phyloP scores from a whole-genome alignment of 2,797 vertebrate genomes.

The Epinephelus awoara region DNA sequence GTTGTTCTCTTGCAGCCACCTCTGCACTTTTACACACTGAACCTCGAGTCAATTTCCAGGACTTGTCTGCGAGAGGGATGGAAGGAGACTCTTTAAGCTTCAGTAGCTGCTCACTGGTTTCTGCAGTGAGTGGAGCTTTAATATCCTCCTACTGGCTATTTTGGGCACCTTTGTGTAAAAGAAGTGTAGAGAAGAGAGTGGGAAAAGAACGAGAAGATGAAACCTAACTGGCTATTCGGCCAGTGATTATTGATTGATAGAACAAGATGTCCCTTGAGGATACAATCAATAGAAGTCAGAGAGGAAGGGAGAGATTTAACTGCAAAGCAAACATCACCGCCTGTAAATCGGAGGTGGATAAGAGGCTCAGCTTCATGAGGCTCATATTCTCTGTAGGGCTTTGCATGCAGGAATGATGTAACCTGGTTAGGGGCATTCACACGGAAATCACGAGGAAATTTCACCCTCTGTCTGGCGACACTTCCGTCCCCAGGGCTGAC shows the following conservation, averaged over 20 bases:
- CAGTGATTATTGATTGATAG: slow-evolving; percentile 40
- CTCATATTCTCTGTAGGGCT: background rate
- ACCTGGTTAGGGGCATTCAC: slow-evolving; percentile 16
- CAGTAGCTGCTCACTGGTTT: slow-evolving; percentile 38
- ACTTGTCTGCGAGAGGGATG: slow-evolving; percentile 23
- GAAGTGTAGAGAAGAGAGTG: slow-evolving; percentile 5
- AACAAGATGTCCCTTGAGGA: slow-evolving; percentile 11
- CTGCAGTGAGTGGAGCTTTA: slow-evolving; percentile 31
- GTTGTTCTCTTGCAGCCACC: slow-evolving; percentile 48
- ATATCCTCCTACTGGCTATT: slow-evolving; percentile 30
- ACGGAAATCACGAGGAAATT: slow-evolving; percentile 1
- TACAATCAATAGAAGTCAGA: slow-evolving; percentile 8
- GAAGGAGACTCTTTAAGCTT: slow-evolving; percentile 37
- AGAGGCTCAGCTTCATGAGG: slow-evolving; percentile 16
- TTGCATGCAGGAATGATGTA: slow-evolving; percentile 27
- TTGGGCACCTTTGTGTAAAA: slow-evolving; percentile 21
- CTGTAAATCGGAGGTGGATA: slow-evolving; percentile 2
- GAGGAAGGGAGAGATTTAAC: background rate
- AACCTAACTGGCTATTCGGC: background rate
- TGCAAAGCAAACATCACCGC: background rate
- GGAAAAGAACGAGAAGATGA: slow-evolving; percentile 5
- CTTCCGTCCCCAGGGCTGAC: background rate
- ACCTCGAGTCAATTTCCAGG: slow-evolving; percentile 60
- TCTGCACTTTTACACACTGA: slow-evolving; percentile 56
- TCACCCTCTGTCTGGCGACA: slow-evolving; percentile 1